A percentile compares a stretch with the other conserved stretches of the same genome.
Conservation (phyloP, 2,888 invertebrate species). For the Tortricodes alternella region DNA sequence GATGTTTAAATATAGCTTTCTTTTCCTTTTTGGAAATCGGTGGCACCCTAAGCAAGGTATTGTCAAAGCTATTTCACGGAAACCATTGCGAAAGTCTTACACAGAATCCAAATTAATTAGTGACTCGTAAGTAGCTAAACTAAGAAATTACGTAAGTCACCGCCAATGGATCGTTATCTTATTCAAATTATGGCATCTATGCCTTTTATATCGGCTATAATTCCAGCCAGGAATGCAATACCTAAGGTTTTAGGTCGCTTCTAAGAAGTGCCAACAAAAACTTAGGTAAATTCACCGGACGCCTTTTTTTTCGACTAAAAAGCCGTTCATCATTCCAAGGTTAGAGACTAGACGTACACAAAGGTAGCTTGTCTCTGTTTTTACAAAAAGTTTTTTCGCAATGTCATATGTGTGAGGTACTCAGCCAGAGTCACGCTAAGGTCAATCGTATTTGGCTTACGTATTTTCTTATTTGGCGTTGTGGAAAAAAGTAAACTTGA, state of each 20-base stretch:
- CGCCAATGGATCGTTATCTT: constrained; percentile 63
- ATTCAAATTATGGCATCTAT: constrained; percentile 69
- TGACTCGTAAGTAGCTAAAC: constrained; percentile 3
- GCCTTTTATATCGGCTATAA: constrained; percentile 63
- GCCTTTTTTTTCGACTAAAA: constrained; percentile 68
- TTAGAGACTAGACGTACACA: constrained; percentile 75
- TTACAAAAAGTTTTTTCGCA: constrained; percentile 69
- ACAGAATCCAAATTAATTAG: constrained; percentile 38
- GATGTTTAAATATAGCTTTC: too few species aligned
- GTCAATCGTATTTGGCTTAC: constrained; percentile 65
- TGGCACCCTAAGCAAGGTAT: too few species aligned
- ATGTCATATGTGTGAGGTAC: constrained; percentile 72
- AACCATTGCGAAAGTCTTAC: background rate
- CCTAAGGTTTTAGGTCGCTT: constrained; percentile 56
- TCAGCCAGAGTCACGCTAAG: constrained; percentile 68
- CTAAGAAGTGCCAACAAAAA: constrained; percentile 74
- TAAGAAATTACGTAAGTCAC: constrained; percentile 39
- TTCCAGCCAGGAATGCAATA: constrained; percentile 45
- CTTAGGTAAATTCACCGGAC: constrained; percentile 80
- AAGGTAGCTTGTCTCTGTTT: constrained; percentile 77
- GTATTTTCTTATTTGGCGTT: constrained; percentile 67
- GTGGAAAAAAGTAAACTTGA: constrained; percentile 51
- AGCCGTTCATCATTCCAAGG: constrained; percentile 78
- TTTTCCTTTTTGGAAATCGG: too few species aligned
- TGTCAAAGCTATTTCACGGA: background rate